Evolutionary conservation across 2,113 vertebrate species (phyloP).

Genomic region (Cygnus atratus): DNA sequence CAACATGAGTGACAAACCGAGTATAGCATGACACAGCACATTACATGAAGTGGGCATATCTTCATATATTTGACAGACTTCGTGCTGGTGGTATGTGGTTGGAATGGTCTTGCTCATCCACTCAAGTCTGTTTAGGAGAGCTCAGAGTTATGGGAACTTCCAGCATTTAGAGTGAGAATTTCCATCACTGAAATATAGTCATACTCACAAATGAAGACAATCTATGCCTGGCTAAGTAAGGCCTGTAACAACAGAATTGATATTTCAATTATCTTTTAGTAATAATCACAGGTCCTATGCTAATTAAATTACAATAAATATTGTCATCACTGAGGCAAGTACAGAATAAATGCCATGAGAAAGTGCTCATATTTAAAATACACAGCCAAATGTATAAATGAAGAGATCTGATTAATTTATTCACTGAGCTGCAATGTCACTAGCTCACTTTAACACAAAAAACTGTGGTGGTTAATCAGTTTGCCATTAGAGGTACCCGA

Average conservation of each 20-base stretch:
- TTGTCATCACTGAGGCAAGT: not conserved
- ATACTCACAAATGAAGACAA: not conserved
- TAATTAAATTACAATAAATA: not conserved
- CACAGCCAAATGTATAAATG: not conserved
- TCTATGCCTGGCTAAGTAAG: not conserved
- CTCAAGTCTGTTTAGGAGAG: not conserved
- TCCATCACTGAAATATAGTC: not conserved
- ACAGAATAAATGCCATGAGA: not conserved
- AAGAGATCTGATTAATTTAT: not conserved
- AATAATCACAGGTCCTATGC: not conserved
- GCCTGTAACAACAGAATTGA: not conserved
- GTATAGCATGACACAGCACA: no score
- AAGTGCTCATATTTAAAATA: not conserved
- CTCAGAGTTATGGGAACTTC: not conserved
- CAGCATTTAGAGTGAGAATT: not conserved
- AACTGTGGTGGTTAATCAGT: not conserved
- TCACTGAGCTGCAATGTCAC: not conserved
- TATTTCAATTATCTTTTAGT: not conserved
- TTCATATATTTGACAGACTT: not conserved
- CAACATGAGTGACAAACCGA: not conserved
- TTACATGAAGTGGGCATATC: not conserved
- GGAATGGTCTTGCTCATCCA: no score
- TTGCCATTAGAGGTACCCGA: not conserved
- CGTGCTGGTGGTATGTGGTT: not conserved
- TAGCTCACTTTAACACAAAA: not conserved